A percentile compares a stretch with the other conserved stretches of the same genome.
Evolutionary conservation across 1,140 invertebrate species (phyloP).

Genomic region (Diachasmimorpha longicaudata): DNA sequence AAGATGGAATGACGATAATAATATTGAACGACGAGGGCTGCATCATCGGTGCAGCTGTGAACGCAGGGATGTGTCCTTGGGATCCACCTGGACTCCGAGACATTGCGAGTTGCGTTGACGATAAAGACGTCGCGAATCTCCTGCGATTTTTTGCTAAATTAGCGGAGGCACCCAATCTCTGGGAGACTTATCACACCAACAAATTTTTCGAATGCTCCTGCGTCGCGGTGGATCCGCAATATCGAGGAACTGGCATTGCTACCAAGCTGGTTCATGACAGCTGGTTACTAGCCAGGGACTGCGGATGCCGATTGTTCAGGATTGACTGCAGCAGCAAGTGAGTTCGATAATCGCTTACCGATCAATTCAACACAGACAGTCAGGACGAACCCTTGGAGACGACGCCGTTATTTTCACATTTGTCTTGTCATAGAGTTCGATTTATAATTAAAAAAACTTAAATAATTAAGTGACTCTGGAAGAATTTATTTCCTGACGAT

Average conservation of each 20-base stretch:
- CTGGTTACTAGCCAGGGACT: constrained; percentile 53
- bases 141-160: constrained; percentile 56
- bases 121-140: constrained; percentile 39
- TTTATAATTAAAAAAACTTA: too few species aligned
- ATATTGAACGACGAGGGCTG: constrained; percentile 51
- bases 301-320: constrained; percentile 51
- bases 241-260: constrained; percentile 48
- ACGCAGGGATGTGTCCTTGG: constrained; percentile 42
- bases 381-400: not conserved
- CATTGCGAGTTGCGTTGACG: constrained; percentile 42
- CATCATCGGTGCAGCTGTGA: constrained; percentile 57
- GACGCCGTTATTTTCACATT: not conserved
- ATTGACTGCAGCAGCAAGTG: constrained; percentile 57
- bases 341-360: not conserved
- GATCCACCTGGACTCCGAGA: constrained; percentile 45
- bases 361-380: not conserved
- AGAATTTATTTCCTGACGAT: too few species aligned
- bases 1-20: constrained; percentile 53
- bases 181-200: constrained; percentile 45
- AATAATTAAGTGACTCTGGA: too few species aligned
- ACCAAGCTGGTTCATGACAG: constrained; percentile 52
- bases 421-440: too few species aligned
- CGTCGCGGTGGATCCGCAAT: constrained; percentile 51
- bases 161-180: constrained; percentile 46
- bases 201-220: constrained; percentile 57